Conservation (phyloP, 1,140 invertebrate genomes). For the Trichonephila clavata region DNA sequence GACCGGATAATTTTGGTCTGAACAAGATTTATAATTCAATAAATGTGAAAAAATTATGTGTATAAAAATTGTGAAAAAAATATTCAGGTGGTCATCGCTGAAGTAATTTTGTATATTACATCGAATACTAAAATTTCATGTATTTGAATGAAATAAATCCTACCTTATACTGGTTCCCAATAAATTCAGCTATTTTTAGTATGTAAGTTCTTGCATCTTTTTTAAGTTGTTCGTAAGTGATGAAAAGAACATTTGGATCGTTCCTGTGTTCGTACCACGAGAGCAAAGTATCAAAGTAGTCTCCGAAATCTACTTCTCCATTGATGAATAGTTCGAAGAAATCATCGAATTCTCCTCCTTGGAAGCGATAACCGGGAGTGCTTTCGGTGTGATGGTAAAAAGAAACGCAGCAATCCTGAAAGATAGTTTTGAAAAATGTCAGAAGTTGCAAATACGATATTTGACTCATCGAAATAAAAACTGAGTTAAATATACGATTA, state of each 20-base stretch:
- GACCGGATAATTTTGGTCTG: too few species aligned
- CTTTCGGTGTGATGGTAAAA: constrained; percentile 75
- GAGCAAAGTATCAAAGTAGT: constrained; percentile 80
- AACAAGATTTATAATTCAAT: too few species aligned
- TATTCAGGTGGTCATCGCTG: too few species aligned
- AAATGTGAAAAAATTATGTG: too few species aligned
- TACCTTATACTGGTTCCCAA: constrained; percentile 78
- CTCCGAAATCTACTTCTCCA: constrained; percentile 80
- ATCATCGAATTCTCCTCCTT: constrained; percentile 79
- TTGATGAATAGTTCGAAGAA: constrained; percentile 80
- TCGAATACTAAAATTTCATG: too few species aligned
- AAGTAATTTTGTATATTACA: too few species aligned
- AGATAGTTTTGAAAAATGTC: background rate
- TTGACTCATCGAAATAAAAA: too few species aligned
- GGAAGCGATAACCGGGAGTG: constrained; percentile 19
- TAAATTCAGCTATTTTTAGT: constrained; percentile 79
- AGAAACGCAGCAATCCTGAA: constrained; percentile 80
- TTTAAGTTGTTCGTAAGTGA: constrained; percentile 78
- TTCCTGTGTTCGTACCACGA: constrained; percentile 77
- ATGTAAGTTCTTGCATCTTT: constrained; percentile 39
- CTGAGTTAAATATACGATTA: too few species aligned
- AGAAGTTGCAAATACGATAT: too few species aligned
- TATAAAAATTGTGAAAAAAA: too few species aligned
- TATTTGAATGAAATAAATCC: too few species aligned
- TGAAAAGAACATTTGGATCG: constrained; percentile 78